phyloP scores from a whole-genome alignment of 2,888 invertebrate species.

The Hypolimnas misippus region DNA sequence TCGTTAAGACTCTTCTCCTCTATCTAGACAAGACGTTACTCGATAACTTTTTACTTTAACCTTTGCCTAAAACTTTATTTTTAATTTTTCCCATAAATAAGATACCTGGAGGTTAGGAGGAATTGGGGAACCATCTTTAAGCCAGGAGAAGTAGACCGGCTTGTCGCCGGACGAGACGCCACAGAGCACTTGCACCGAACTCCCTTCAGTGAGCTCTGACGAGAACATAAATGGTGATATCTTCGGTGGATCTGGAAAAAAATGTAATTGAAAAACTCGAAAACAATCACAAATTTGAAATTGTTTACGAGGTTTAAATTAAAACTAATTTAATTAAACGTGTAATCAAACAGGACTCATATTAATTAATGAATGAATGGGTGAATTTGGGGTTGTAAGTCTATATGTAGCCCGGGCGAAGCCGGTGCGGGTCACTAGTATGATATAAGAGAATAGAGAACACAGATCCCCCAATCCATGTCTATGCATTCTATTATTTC shows the following conservation, averaged over 20 bases:
- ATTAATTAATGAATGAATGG: not conserved
- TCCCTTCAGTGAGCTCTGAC: conserved; percentile 90
- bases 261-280: not conserved
- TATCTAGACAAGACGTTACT: conserved; percentile 64
- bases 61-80: too few species aligned
- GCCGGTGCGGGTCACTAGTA: too few species aligned
- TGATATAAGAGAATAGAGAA: too few species aligned
- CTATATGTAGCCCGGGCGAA: too few species aligned
- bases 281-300: too few species aligned
- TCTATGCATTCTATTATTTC: too few species aligned
- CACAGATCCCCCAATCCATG: too few species aligned
- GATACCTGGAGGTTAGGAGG: conserved; percentile 85
- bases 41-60: too few species aligned
- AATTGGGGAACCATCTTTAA: conserved; percentile 85
- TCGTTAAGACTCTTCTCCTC: conserved; percentile 88
- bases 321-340: conserved; percentile 1
- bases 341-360: not conserved
- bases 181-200: conserved; percentile 91
- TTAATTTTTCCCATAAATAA: not conserved
- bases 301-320: not conserved
- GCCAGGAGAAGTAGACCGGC: conserved; percentile 88
- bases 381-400: too few species aligned
- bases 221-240: conserved; percentile 94
- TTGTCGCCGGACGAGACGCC: conserved; percentile 89
- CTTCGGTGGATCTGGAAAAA: conserved; percentile 88